Evolutionary conservation across 2,888 invertebrate genomes (phyloP).

Genomic region (Apeira syringaria): DNA sequence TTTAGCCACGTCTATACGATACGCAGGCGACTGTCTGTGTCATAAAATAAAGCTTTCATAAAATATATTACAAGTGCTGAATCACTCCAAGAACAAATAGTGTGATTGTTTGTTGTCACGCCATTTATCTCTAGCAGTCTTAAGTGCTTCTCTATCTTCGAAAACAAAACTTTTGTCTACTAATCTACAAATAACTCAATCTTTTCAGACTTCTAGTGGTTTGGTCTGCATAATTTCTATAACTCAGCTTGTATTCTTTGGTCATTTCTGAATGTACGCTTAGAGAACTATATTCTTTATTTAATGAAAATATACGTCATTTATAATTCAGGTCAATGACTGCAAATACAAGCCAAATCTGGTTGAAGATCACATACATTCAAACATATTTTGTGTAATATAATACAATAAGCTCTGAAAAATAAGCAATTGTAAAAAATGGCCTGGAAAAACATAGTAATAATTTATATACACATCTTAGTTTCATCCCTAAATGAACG

Average conservation of each 20-base stretch:
- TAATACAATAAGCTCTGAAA: slow-evolving; percentile 15
- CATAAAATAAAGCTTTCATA: slow-evolving; percentile 12
- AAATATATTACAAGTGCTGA: slow-evolving; percentile 17
- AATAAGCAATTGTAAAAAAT: neutral
- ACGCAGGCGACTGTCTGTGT: slow-evolving; percentile 26
- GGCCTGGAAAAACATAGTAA: too few relatives aligned
- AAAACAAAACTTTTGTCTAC: slow-evolving; percentile 13
- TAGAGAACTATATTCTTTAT: neutral
- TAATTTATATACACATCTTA: too few relatives aligned
- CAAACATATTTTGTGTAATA: slow-evolving; percentile 2
- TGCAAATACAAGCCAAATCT: neutral
- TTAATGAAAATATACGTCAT: too few relatives aligned
- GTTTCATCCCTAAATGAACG: too few relatives aligned
- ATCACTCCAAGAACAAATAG: slow-evolving; percentile 12
- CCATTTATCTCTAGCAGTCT: slow-evolving; percentile 22
- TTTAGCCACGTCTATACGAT: slow-evolving; percentile 37
- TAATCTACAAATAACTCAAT: slow-evolving; percentile 15
- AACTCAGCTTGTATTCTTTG: neutral
- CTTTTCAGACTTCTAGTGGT: slow-evolving; percentile 5
- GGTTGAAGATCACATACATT: slow-evolving; percentile 9
- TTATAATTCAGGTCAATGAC: neutral
- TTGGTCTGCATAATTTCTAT: slow-evolving; percentile 9
- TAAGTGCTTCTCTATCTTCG: slow-evolving; percentile 16
- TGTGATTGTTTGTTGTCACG: slow-evolving; percentile 20
- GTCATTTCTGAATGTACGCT: neutral